phyloP scores from a whole-genome alignment of 2,797 vertebrate species.

The Eremophila alpestris region DNA sequence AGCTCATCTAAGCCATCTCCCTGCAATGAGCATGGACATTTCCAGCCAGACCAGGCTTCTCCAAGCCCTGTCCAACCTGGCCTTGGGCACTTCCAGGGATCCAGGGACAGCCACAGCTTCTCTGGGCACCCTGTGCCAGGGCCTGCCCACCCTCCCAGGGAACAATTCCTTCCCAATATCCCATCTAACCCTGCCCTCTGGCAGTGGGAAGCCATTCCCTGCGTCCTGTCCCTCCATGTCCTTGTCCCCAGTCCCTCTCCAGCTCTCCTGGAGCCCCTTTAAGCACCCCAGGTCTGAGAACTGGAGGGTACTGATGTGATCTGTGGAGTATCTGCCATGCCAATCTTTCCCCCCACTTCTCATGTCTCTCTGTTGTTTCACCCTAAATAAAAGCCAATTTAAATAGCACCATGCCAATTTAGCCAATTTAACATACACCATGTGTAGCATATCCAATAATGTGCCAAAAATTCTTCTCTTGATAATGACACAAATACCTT shows the following conservation, averaged over 20 bases:
- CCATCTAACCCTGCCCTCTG: fast-evolving
- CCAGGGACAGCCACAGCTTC: background rate
- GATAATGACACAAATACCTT: background rate
- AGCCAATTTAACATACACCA: too few species aligned
- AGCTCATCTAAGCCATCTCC: background rate
- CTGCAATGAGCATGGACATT: background rate
- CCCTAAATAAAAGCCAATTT: background rate
- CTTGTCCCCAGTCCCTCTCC: background rate
- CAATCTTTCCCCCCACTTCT: fast-evolving
- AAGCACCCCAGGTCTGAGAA: background rate
- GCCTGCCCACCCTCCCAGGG: fast-evolving
- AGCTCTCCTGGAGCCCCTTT: background rate
- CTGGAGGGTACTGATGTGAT: fast-evolving
- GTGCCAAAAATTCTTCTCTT: background rate
- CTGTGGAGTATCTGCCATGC: background rate
- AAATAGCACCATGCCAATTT: background rate
- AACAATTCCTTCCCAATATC: fast-evolving
- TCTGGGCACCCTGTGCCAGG: background rate
- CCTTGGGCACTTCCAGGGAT: background rate
- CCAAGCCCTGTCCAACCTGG: background rate
- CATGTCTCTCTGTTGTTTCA: background rate
- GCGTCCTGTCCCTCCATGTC: background rate
- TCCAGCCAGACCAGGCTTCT: fast-evolving
- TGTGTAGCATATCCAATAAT: background rate
- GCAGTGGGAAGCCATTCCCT: fast-evolving